Percentiles rank a stretch among this genome's conserved stretches.
Conservation (phyloP, 2,888 invertebrate genomes). For the Drosophila monieri region DNA sequence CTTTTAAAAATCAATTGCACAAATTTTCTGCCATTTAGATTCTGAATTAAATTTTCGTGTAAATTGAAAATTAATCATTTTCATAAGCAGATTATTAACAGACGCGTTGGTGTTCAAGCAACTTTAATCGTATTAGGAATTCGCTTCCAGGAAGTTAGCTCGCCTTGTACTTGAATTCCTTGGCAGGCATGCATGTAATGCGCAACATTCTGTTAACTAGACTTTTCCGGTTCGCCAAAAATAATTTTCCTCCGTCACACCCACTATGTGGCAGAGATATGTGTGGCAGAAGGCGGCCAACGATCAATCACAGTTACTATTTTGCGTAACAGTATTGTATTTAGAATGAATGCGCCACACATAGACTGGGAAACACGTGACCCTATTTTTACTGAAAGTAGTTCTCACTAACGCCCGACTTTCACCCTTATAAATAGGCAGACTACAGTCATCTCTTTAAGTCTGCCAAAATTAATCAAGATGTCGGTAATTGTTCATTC, state of each 20-base stretch:
- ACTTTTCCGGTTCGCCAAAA: slow-evolving; percentile 48
- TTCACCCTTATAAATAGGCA: not conserved
- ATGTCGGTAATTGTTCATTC: not conserved
- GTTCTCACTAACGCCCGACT: not conserved
- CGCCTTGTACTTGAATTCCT: slow-evolving; percentile 2
- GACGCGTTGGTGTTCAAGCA: slow-evolving; percentile 1
- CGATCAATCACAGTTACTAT: slow-evolving; percentile 69
- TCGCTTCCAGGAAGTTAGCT: slow-evolving; percentile 10
- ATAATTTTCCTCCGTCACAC: slow-evolving; percentile 49
- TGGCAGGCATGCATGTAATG: slow-evolving; percentile 53
- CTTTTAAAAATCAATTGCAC: not conserved
- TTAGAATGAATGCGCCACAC: not conserved
- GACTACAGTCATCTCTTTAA: not conserved
- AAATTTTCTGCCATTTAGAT: slow-evolving; percentile 1
- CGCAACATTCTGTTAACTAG: slow-evolving; percentile 43
- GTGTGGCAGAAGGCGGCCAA: slow-evolving; percentile 14
- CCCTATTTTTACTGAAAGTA: not conserved
- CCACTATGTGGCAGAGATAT: slow-evolving; percentile 34
- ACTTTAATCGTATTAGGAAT: slow-evolving; percentile 8
- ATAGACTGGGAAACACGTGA: not conserved
- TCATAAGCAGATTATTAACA: not conserved
- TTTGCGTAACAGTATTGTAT: slow-evolving; percentile 33
- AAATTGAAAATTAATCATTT: slow-evolving; percentile 11
- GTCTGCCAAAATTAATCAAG: not conserved
- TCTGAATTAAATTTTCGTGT: slow-evolving; percentile 18